phyloP scores from a whole-genome alignment of 2,113 vertebrate genomes.

The Dipodomys merriami region DNA sequence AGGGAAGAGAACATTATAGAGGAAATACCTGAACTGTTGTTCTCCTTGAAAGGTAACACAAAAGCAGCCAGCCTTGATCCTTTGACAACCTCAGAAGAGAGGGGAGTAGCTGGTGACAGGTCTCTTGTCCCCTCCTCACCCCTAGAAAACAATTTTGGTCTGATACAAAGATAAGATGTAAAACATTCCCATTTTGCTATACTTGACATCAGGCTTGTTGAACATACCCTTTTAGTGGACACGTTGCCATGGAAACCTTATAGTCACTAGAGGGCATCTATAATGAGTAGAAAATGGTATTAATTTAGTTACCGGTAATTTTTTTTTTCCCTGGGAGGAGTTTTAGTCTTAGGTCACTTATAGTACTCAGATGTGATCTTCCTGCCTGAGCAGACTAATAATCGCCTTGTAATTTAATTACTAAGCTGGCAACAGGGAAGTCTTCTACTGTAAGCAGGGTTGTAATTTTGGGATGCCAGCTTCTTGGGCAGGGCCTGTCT shows the following conservation, averaged over 20 bases:
- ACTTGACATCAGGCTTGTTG: conserved; percentile 79
- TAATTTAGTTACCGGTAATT: conserved; percentile 75
- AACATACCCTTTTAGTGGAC: conserved; percentile 70
- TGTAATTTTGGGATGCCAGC: conserved; percentile 42
- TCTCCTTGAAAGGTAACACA: background rate
- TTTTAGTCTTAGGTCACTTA: conserved; percentile 56
- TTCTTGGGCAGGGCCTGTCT: background rate
- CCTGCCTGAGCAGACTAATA: conserved; percentile 66
- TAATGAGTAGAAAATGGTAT: conserved; percentile 78
- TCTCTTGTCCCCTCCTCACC: background rate
- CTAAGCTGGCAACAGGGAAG: conserved; percentile 37
- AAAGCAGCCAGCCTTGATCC: background rate
- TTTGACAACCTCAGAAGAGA: background rate
- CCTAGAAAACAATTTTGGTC: conserved; percentile 68
- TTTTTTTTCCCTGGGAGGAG: conserved; percentile 43
- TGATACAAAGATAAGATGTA: conserved; percentile 58
- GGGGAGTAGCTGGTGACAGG: background rate
- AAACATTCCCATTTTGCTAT: conserved; percentile 71
- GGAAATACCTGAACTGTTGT: background rate
- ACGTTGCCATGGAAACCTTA: conserved; percentile 84
- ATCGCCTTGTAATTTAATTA: conserved; percentile 78
- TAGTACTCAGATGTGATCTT: conserved; percentile 59
- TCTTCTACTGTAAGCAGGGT: background rate
- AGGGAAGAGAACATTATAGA: background rate
- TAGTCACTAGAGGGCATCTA: conserved; percentile 77